Conservation (phyloP, 1,140 invertebrate genomes). For the Conus ventricosus region DNA sequence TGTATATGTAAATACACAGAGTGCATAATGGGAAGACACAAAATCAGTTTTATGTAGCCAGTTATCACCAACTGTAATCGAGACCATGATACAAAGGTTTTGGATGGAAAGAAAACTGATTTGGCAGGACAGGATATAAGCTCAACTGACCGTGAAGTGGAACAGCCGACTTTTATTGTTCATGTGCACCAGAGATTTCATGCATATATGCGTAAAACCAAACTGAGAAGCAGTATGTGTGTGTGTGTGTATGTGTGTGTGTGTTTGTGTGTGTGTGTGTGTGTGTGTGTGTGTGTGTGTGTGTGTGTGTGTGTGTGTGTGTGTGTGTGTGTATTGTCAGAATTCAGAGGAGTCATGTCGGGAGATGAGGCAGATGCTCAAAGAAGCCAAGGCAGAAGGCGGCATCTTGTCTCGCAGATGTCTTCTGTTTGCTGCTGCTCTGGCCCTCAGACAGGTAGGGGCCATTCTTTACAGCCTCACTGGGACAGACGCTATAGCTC, state of each 20-base stretch:
- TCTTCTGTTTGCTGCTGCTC: conserved; percentile 19
- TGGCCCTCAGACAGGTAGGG: conserved; percentile 27
- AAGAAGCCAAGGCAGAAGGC: background rate
- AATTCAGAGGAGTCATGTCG: background rate
- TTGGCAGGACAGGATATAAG: too few relatives aligned
- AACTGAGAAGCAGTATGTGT: background rate
- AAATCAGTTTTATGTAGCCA: too few relatives aligned
- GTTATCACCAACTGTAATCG: too few relatives aligned
- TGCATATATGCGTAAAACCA: too few relatives aligned
- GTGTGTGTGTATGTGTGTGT: background rate
- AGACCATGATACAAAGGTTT: too few relatives aligned
- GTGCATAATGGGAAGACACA: too few relatives aligned
- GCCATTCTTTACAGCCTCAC: background rate
- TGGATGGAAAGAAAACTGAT: too few relatives aligned
- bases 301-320: background rate
- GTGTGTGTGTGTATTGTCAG: conserved; percentile 6
- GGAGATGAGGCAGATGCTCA: background rate
- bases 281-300: background rate
- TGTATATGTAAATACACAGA: too few relatives aligned
- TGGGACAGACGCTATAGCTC: too few relatives aligned
- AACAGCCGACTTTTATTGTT: too few relatives aligned
- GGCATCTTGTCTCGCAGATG: conserved; percentile 6
- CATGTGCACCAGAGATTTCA: too few relatives aligned
- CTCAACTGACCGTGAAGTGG: too few relatives aligned
- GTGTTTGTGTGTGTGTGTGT: background rate